Conservation (phyloP, 2,113 vertebrate species). For the Labrus mixtus region DNA sequence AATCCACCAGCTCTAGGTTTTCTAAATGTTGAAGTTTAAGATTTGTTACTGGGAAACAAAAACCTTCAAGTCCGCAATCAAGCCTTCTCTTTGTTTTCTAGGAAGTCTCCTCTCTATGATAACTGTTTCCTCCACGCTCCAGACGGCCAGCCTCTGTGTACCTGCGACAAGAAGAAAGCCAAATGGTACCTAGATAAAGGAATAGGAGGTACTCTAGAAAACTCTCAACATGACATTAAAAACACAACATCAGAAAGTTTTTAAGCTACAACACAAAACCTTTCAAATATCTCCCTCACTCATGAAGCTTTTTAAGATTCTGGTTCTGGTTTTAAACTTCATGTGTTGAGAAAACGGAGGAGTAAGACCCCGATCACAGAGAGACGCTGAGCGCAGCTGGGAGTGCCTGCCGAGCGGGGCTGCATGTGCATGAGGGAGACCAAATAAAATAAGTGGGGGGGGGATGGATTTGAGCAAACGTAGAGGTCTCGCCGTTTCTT, state of each 20-base stretch:
- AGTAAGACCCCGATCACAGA: no score
- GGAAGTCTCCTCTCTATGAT: slow-evolving; percentile 97
- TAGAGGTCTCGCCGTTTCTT: no score
- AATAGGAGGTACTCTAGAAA: slow-evolving; percentile 89
- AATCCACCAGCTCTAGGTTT: no score
- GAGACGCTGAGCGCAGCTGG: no score
- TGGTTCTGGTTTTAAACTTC: no score
- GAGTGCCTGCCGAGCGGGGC: no score
- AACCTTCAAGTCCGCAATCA: not conserved
- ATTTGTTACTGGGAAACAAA: not conserved
- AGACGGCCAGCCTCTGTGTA: slow-evolving; percentile 96
- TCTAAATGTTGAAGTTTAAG: no score
- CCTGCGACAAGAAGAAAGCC: slow-evolving; percentile 98
- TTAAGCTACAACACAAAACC: not conserved
- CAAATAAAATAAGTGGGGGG: no score
- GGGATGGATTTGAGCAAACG: no score
- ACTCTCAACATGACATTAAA: not conserved
- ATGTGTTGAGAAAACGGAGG: no score
- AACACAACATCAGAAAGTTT: not conserved
- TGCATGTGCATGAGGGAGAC: no score
- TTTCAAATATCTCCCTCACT: not conserved
- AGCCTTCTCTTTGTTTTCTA: slow-evolving; percentile 57
- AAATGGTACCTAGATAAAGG: slow-evolving; percentile 99
- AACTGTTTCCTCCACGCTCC: slow-evolving; percentile 98
- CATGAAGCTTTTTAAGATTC: no score